Evolutionary conservation across 2,888 invertebrate species (phyloP), one percentile per base, ranked within the genome.

Genomic region (Apotomis capreana): DNA sequence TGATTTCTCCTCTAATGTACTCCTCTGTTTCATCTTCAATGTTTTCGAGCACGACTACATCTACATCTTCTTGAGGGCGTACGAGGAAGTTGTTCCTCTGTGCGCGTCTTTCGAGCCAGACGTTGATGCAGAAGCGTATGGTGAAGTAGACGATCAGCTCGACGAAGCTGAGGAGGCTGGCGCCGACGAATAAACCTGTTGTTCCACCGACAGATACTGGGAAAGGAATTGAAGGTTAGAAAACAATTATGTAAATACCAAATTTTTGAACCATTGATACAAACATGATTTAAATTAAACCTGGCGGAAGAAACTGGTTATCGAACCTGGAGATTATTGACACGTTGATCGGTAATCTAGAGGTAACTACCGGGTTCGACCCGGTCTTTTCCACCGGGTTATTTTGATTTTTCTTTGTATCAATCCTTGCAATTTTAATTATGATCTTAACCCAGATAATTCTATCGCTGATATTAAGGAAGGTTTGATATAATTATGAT

Each of bases 151-250:
- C 95, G 68, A 95, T 85, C 0, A 95, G 90, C 81, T 95, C 95
- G 3, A 95, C 94, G 78, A 95, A 95, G 79, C 95, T 95, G 0
- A 95, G 87, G n/a, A 95, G 79, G 80, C 95, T 95, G 9, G 95
- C 95, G 10, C 95, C 95, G 12, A 95, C 94, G 80, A 95, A 95
- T 0, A 95, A 88, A 0, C 95, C 95, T 0, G 95, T 94, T 3
- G 95, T 95, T 54, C 95, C 95, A 5, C 95, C 95, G 75, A 95
- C 92, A 0, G 95, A 95, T 13, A 95, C 95, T 95, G 84, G 68
- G 89, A 84, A 70, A 62, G 63, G 61, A 52, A 13, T 54, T 40
- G 49, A 49, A 6, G 49, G 49, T 49, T 49, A 9, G 49, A 10
- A 10, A 49, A 44, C 44, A 3, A 44, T 8, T 44, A 44, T 3